Base-by-base conservation (phyloP, 2,888 invertebrate species). In the Gastrophysa polygoni region DNA sequence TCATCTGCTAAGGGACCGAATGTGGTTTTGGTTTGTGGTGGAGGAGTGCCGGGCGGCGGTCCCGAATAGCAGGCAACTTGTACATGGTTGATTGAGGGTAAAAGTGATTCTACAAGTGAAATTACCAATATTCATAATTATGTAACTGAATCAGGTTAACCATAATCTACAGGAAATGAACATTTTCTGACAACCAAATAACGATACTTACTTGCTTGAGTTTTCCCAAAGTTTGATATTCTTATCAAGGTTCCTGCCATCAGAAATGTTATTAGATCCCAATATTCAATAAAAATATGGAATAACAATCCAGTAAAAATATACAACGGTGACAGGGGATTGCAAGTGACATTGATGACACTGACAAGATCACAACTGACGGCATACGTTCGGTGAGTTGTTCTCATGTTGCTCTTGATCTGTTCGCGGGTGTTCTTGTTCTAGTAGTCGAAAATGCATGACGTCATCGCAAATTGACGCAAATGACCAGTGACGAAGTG, bases 1-100 rank as follows among this genome's bases (percentile, higher is more conserved):
- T 92, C 87, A 84, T 99, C 99, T 14, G 91, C 87, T 71, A 99
- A 81, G 0, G 91, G 90, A 0, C 95, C 92, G 80, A 90, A 96
- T 66, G 86, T 88, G 0, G 90, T 88, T 85, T 90, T 90, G 0
- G 88, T 87, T 78, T 89, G 88, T 72, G 85, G 83, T 34, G 86
- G 86, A 47, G 85, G 86, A 32, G 85, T 84, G 6, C 85, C 85
- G 11, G 85, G 83, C 18, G 85, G 84, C 44, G 84, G 81, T 3
- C 81, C 82, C 6, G 84, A 79, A 64, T 77, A 80, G 51, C 70
- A 74, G 54, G 74, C 70, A 64, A 85, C 78, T 63, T 84, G 83
- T 50, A 78, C 83, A 83, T 84, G 84, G 78, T 77, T 83, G 28
- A 59, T 51, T 24, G 50, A 54, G 34, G 61, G 58, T 47, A 61